Evolutionary conservation across 1,140 invertebrate genomes (phyloP).

Genomic region (Lucilia sericata): DNA sequence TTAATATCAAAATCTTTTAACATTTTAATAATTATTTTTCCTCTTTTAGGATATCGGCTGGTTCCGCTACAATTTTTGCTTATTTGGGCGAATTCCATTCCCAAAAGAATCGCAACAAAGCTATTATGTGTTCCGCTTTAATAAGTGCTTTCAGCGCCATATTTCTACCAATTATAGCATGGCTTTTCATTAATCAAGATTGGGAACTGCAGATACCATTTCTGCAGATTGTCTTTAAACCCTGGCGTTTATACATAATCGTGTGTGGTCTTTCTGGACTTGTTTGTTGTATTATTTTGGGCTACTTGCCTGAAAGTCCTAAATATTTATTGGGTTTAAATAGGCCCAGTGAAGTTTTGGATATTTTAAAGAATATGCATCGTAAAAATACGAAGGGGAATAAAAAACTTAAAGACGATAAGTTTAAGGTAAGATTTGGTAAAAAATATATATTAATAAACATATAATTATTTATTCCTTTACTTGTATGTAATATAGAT

Average conservation of each 20-base stretch:
- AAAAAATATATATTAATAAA: not conserved
- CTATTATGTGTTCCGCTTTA: conserved; percentile 53
- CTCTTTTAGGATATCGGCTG: conserved; percentile 53
- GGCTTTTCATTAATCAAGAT: conserved; percentile 75
- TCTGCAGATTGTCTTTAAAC: conserved; percentile 69
- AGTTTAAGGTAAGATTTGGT: not conserved
- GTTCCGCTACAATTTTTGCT: conserved; percentile 54
- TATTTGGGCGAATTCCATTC: conserved; percentile 61
- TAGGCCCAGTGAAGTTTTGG: conserved; percentile 70
- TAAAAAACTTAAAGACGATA: conserved; percentile 13
- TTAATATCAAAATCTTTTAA: too few relatives aligned
- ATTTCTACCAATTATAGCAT: conserved; percentile 73
- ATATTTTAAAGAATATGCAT: conserved; percentile 72
- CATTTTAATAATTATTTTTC: too few relatives aligned
- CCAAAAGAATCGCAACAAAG: conserved; percentile 49
- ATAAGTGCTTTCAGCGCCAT: conserved; percentile 57
- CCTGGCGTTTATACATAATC: conserved; percentile 78
- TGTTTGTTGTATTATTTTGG: conserved; percentile 71
- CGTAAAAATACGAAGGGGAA: conserved; percentile 69
- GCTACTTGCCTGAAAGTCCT: conserved; percentile 78
- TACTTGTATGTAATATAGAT: not conserved
- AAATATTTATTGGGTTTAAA: conserved; percentile 75
- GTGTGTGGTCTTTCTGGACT: conserved; percentile 75
- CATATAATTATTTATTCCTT: not conserved
- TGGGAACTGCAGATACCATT: conserved; percentile 65